Evolutionary conservation across 2,113 vertebrate species (phyloP).

Genomic region (Toxostoma redivivum): DNA sequence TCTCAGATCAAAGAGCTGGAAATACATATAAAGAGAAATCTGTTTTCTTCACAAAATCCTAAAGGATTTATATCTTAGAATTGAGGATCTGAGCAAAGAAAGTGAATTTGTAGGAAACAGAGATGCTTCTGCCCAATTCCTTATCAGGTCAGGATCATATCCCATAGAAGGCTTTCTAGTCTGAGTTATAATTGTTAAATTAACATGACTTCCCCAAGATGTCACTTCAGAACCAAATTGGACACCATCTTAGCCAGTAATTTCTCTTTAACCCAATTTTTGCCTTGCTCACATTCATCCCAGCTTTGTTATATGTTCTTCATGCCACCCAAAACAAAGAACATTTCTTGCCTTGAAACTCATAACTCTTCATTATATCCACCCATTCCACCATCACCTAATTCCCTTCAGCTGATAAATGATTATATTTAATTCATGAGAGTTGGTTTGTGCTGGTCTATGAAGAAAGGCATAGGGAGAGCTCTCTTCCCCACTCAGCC

Average conservation of each 20-base stretch:
- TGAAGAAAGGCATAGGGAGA: not conserved
- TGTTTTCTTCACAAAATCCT: not conserved
- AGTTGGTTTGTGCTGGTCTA: not conserved
- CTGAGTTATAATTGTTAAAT: not conserved
- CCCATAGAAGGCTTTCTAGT: not conserved
- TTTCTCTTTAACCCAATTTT: not conserved
- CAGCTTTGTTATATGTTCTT: not conserved
- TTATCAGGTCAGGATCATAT: not conserved
- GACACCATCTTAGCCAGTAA: not conserved
- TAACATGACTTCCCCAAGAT: not conserved
- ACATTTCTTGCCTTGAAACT: not conserved
- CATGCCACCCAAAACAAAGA: not conserved
- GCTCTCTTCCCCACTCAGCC: not conserved
- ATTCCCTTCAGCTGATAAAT: not conserved
- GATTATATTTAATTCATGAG: not conserved
- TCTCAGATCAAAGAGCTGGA: constrained; percentile 20
- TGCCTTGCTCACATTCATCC: not conserved
- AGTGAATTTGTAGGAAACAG: not conserved
- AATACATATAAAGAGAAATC: not conserved
- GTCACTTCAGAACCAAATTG: not conserved
- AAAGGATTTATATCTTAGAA: not conserved
- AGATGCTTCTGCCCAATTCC: not conserved
- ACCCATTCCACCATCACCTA: not conserved
- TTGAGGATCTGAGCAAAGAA: not conserved
- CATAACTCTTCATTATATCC: not conserved